Conservation (phyloP, 2,888 invertebrate species). For the Heliconius cydno region DNA sequence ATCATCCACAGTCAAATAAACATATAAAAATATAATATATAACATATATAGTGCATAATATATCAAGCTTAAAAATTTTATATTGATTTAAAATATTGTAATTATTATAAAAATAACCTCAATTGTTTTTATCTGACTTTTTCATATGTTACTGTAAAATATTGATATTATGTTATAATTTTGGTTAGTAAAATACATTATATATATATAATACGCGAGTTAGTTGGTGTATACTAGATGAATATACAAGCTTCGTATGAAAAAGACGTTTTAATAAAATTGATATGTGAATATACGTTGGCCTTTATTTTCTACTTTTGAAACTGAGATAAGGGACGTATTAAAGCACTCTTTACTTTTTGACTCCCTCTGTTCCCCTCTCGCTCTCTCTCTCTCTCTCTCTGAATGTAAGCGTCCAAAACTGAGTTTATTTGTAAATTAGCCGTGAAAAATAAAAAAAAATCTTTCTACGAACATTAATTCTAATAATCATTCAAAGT, state of each 20-base stretch:
- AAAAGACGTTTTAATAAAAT: slow-evolving; percentile 80
- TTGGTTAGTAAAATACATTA: neutral
- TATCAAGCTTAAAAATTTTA: neutral
- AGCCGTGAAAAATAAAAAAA: no score
- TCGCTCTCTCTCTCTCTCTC: no score
- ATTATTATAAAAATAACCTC: neutral
- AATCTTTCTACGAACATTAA: no score
- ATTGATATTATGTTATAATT: neutral
- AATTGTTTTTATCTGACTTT: neutral
- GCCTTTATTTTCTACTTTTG: slow-evolving; percentile 33
- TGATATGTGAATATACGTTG: slow-evolving; percentile 67
- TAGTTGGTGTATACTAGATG: slow-evolving; percentile 80
- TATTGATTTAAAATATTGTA: neutral
- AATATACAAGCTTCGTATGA: slow-evolving; percentile 81
- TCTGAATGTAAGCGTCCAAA: no score
- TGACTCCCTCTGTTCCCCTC: no score
- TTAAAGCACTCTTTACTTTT: no score
- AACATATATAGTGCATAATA: neutral
- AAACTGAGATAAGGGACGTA: no score
- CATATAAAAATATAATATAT: neutral
- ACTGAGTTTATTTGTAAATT: no score
- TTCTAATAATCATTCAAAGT: no score
- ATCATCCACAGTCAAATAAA: neutral
- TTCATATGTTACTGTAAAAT: neutral
- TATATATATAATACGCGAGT: slow-evolving; percentile 63